Percentiles rank a stretch among this genome's conserved stretches.
Conservation (phyloP, 2,113 vertebrate genomes). For the Pleuronectes platessa region DNA sequence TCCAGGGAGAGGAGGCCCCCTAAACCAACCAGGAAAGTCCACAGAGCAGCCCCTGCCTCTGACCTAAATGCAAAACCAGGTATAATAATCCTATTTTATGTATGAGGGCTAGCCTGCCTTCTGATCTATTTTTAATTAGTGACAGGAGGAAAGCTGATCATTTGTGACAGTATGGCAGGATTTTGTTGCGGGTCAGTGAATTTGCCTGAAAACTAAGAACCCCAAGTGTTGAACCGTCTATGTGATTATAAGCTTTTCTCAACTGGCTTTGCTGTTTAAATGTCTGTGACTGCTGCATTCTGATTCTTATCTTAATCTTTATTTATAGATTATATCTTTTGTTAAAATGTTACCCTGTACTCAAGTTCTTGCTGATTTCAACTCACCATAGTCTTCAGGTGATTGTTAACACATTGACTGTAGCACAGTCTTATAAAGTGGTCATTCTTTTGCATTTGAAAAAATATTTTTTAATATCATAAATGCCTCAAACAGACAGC, state of each 20-base stretch:
- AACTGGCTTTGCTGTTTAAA: neutral
- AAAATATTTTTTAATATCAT: too few species aligned
- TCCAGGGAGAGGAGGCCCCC: slow-evolving; percentile 85
- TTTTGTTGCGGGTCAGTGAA: slow-evolving; percentile 26
- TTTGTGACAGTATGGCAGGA: slow-evolving; percentile 35
- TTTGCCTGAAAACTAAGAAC: slow-evolving; percentile 1
- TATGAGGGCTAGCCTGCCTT: neutral
- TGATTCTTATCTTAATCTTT: neutral
- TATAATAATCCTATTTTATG: slow-evolving; percentile 71
- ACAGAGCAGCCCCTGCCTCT: slow-evolving; percentile 80
- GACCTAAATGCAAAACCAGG: slow-evolving; percentile 88
- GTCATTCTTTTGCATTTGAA: too few species aligned
- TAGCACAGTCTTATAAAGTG: too few species aligned
- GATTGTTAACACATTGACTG: neutral
- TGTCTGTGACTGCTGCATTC: neutral
- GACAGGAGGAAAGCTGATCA: slow-evolving; percentile 39
- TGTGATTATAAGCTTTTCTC: slow-evolving; percentile 3
- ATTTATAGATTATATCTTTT: neutral
- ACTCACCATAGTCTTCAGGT: neutral
- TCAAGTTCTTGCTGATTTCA: neutral
- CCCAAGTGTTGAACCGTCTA: neutral
- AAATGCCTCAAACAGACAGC: neutral
- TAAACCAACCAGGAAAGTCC: slow-evolving; percentile 90
- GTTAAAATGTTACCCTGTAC: neutral
- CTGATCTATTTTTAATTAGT: slow-evolving; percentile 54